phyloP scores from a whole-genome alignment of 2,113 vertebrate genomes.

The Dryoscopus gambensis region DNA sequence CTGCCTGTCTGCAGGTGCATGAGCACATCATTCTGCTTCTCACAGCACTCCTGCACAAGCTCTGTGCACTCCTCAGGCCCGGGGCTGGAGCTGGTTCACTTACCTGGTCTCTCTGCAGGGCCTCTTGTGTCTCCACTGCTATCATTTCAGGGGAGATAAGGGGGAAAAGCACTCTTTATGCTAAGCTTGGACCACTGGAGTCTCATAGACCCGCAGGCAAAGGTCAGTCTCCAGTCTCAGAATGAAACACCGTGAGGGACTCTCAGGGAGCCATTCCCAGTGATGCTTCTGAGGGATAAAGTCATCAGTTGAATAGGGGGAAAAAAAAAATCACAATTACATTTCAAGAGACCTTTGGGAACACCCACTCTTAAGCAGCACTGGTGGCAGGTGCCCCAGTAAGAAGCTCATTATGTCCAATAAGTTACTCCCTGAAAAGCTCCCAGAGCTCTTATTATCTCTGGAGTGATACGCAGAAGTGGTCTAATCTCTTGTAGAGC shows the following conservation, averaged over 20 bases:
- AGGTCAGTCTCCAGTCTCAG: background rate
- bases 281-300: background rate
- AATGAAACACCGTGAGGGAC: background rate
- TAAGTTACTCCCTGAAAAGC: conserved; percentile 31
- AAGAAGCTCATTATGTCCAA: background rate
- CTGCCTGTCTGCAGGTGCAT: background rate
- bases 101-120: background rate
- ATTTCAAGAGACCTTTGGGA: conserved; percentile 15
- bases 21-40: background rate
- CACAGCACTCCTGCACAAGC: background rate
- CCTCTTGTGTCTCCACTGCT: background rate
- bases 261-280: background rate
- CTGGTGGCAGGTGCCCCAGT: background rate
- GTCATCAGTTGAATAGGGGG: too few species aligned
- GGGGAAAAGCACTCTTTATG: background rate
- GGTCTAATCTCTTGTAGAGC: background rate
- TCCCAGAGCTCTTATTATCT: conserved; percentile 32
- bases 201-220: background rate
- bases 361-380: background rate
- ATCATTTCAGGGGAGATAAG: background rate
- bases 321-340: background rate
- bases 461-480: background rate
- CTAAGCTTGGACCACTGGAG: background rate
- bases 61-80: accelerated
- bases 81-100: background rate